A percentile compares a stretch with the other conserved stretches of the same genome.
Evolutionary conservation across 2,113 vertebrate genomes (phyloP).

Genomic region (Microcebus jonahi): DNA sequence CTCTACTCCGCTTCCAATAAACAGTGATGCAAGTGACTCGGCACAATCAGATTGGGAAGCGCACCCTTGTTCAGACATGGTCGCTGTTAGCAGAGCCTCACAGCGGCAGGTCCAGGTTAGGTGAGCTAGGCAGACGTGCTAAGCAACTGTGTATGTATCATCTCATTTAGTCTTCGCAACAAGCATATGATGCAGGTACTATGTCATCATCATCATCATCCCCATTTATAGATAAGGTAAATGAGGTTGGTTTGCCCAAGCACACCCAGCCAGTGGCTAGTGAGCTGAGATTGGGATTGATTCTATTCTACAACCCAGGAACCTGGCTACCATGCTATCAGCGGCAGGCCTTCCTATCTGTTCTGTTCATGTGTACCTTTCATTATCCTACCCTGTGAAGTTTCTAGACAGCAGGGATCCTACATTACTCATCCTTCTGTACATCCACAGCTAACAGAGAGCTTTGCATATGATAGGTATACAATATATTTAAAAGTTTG

Average conservation of each 20-base stretch:
- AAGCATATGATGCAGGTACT: neutral
- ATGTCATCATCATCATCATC: neutral
- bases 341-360: neutral
- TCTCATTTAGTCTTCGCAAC: neutral
- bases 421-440: neutral
- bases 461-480: neutral
- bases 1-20: neutral
- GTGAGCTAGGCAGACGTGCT: neutral
- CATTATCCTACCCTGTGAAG: neutral
- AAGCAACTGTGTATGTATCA: neutral
- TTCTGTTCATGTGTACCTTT: neutral
- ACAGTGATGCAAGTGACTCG: neutral
- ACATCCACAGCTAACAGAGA: neutral
- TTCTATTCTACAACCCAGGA: neutral
- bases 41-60: neutral
- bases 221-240: neutral
- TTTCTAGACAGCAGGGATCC: neutral
- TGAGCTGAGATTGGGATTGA: neutral
- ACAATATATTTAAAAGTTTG: neutral
- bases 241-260: neutral
- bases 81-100: neutral
- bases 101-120: neutral
- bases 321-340: neutral
- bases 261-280: neutral
- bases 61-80: neutral